A percentile compares a stretch with the other conserved stretches of the same genome.
Conservation (phyloP, 2,888 invertebrate species). For the Sialis fuliginosa region DNA sequence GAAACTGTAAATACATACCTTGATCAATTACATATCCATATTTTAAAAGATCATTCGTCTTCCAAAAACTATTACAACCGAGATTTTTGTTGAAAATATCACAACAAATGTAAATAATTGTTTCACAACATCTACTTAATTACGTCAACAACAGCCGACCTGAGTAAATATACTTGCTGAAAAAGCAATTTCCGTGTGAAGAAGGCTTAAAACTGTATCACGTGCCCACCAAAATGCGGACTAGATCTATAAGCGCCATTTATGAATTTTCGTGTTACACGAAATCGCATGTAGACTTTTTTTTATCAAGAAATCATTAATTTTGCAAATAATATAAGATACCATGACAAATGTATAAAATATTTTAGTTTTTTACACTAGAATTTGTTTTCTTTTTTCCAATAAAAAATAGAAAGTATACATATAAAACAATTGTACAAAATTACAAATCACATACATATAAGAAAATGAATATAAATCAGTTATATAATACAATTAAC, state of each 20-base stretch:
- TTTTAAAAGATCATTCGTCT: not conserved
- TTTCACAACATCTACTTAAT: slow-evolving; percentile 20
- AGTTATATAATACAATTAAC: slow-evolving; percentile 31
- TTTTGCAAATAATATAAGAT: too few species aligned
- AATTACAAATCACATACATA: not conserved
- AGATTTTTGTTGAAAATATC: not conserved
- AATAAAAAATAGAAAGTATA: not conserved
- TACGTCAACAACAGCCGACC: slow-evolving; percentile 11
- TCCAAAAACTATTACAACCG: not conserved
- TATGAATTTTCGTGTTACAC: slow-evolving; percentile 1
- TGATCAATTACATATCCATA: not conserved
- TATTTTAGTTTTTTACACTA: too few species aligned
- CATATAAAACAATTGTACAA: not conserved
- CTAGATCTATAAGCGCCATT: slow-evolving; percentile 2
- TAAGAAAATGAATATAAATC: slow-evolving; percentile 32
- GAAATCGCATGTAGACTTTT: too few species aligned
- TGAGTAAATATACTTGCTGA: slow-evolving; percentile 5
- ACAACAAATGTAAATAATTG: slow-evolving; percentile 11
- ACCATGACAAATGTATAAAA: too few species aligned
- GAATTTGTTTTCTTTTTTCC: not conserved
- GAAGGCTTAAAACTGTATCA: too few species aligned
- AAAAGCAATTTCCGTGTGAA: slow-evolving; percentile 4
- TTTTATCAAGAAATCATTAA: too few species aligned
- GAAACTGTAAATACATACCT: not conserved
- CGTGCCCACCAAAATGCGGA: too few species aligned